A percentile compares a stretch with the other conserved stretches of the same genome.
Conservation (phyloP, 2,888 invertebrate species). For the Calliscelio sp. region DNA sequence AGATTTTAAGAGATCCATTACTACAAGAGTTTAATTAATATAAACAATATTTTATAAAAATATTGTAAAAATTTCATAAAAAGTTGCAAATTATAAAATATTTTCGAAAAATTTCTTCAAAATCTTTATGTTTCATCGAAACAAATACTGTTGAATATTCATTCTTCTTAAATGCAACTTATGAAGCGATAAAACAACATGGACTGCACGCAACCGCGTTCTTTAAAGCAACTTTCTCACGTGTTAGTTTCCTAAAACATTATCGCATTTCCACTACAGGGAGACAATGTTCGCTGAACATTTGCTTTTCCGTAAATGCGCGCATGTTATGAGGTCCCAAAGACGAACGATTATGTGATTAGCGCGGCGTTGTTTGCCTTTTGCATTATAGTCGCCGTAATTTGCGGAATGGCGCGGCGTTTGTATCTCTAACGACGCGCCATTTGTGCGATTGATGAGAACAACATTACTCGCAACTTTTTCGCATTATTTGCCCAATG, state of each 20-base stretch:
- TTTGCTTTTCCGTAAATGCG: slow-evolving; percentile 48
- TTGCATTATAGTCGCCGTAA: slow-evolving; percentile 27
- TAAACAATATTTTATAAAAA: no score
- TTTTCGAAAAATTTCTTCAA: background rate
- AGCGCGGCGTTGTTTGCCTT: slow-evolving; percentile 32
- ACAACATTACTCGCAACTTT: slow-evolving; percentile 15
- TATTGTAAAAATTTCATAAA: no score
- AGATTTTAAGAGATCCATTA: no score
- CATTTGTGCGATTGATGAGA: slow-evolving; percentile 45
- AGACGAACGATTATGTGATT: slow-evolving; percentile 37
- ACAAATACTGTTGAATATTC: no score
- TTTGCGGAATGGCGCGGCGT: slow-evolving; percentile 36
- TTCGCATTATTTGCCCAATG: slow-evolving; percentile 1
- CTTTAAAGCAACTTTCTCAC: background rate
- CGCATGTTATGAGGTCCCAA: slow-evolving; percentile 20
- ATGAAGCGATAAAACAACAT: background rate
- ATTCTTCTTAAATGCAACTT: background rate
- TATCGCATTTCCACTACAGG: slow-evolving; percentile 20
- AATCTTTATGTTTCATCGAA: no score
- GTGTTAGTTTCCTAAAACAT: slow-evolving; percentile 13
- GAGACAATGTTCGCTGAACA: slow-evolving; percentile 27
- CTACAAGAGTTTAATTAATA: no score
- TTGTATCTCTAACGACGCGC: slow-evolving; percentile 37
- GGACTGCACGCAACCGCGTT: background rate
- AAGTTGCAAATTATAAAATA: no score